Evolutionary conservation across 2,888 invertebrate species (phyloP), one percentile per base, ranked within the genome.

Genomic region (Drosophila bunnanda): DNA sequence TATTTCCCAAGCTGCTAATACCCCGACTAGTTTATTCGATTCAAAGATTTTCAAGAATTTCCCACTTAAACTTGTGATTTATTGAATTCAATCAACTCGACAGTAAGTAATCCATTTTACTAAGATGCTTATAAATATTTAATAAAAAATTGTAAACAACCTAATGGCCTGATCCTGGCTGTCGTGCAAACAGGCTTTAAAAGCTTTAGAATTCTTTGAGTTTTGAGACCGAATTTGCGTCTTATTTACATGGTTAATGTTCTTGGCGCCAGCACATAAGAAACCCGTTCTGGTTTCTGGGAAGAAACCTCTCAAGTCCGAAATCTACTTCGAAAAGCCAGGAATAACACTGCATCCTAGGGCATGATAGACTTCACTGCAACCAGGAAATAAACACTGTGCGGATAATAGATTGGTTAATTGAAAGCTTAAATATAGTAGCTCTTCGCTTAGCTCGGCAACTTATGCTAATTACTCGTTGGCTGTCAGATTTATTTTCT

Each of bases 191-290:
- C 50, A 43, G 13, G 28, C 30, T 34, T 38, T 56, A 25, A 60
- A 17, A 48, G 20, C 28, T 13, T 22, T 38, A 44, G 56, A 71
- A 62, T 22, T 64, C 44, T 65, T 70, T 1, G 32, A 48, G 36
- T 44, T 74, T 55, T 54, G 50, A 50, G 38, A 34, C 44, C 25
- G 25, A 54, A 46, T 58, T 46, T 67, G 20, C 57, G 66, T 68
- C 20, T 78, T 85, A 72, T 80, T 73, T 77, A 56, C 67, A 41
- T 48, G 28, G 20, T 57, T 67, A 82, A 82, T 79, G 78, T 66
- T 54, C 66, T 69, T 76, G 88, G 73, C 80, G 76, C 50, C 68
- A 46, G 25, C 32, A 17, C 22, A 56, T 43, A 12, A 39, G 20
- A 71, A 72, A 62, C 62, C 64, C 15, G 72, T 72, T 72, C 28